Evolutionary conservation across 2,113 vertebrate genomes (phyloP).

Genomic region (Eublepharis macularius): DNA sequence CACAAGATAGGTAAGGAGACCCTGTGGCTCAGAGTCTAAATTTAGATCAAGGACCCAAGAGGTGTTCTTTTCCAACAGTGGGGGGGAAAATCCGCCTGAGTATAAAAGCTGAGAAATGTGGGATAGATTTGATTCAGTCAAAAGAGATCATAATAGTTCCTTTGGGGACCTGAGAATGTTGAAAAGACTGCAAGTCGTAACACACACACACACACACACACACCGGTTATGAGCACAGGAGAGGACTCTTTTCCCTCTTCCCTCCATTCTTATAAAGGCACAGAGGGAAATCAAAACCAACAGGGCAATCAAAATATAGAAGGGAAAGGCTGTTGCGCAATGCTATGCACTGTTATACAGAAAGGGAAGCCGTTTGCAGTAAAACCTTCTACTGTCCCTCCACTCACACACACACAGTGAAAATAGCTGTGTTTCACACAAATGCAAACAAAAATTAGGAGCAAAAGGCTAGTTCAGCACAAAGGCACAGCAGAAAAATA

Average conservation of each 20-base stretch:
- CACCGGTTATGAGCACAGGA: neutral
- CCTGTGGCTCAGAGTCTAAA: neutral
- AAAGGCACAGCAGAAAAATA: neutral
- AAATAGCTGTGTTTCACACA: neutral
- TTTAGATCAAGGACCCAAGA: neutral
- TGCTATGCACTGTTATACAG: neutral
- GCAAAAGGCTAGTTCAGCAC: neutral
- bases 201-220: neutral
- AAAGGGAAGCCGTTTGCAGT: neutral
- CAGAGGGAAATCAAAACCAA: conserved; percentile 2
- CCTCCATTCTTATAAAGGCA: neutral
- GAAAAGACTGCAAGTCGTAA: neutral
- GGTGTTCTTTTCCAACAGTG: neutral
- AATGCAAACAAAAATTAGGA: neutral
- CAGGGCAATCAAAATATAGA: neutral
- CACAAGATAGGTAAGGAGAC: neutral
- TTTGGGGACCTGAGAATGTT: neutral
- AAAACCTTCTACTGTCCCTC: neutral
- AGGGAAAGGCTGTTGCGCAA: neutral
- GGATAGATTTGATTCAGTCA: neutral
- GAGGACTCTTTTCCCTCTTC: neutral
- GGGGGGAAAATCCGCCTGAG: neutral
- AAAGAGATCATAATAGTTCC: neutral
- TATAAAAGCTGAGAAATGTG: neutral
- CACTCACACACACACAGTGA: neutral